Conservation (phyloP, 2,113 vertebrate species). For the Pogona vitticeps region DNA sequence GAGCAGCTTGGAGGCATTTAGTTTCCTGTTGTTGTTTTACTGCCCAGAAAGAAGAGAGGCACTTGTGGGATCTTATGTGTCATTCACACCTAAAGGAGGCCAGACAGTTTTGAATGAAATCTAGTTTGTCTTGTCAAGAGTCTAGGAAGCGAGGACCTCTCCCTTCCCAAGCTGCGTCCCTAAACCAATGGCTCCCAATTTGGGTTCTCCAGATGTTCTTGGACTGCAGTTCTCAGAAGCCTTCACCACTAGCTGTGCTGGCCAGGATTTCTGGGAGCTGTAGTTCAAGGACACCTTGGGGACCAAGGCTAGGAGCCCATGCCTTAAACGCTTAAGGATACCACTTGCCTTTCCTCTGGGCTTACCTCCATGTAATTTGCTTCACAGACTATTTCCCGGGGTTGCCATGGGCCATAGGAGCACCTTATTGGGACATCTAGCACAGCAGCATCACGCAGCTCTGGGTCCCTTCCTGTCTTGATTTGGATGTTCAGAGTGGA, state of each 20-base stretch:
- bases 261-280: too few relatives aligned
- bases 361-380: slow-evolving; percentile 70
- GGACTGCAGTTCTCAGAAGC: too few relatives aligned
- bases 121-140: not conserved
- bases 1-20: not conserved
- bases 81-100: not conserved
- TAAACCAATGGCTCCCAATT: too few relatives aligned
- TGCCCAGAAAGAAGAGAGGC: not conserved
- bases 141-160: not conserved
- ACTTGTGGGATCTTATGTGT: not conserved
- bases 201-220: too few relatives aligned
- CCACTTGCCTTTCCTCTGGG: not conserved
- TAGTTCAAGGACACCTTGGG: too few relatives aligned
- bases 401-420: not conserved
- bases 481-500: slow-evolving; percentile 54
- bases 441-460: slow-evolving; percentile 37
- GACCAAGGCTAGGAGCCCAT: not conserved
- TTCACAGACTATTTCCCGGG: slow-evolving; percentile 63
- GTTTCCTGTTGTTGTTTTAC: not conserved
- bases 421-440: slow-evolving; percentile 56
- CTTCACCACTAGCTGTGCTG: too few relatives aligned
- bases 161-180: not conserved
- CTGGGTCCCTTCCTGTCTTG: slow-evolving; percentile 18
- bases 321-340: not conserved
- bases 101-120: not conserved